Evolutionary conservation across 2,888 invertebrate species (phyloP).

Genomic region (Synergus laeviventris): DNA sequence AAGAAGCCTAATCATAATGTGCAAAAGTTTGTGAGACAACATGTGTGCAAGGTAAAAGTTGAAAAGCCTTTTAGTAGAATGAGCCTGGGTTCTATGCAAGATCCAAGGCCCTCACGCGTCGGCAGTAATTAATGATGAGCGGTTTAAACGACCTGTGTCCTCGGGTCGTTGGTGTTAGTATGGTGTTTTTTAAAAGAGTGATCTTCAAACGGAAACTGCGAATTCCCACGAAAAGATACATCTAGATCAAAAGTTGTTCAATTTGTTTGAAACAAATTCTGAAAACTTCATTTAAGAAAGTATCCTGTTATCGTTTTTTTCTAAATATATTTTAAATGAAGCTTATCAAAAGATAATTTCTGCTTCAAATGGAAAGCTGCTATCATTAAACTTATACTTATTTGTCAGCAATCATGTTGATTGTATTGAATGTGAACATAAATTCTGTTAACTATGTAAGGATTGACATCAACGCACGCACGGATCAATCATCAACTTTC

Average conservation of each 20-base stretch:
- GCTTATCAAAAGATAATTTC: not conserved
- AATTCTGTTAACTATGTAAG: conserved; percentile 15
- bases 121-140: conserved; percentile 72
- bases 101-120: conserved; percentile 58
- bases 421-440: conserved; percentile 18
- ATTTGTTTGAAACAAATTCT: not conserved
- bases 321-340: not conserved
- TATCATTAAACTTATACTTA: not conserved
- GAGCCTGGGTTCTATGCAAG: conserved; percentile 43
- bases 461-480: conserved; percentile 2
- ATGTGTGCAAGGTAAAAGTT: conserved; percentile 56
- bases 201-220: conserved; percentile 27
- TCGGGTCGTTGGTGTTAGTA: conserved; percentile 67
- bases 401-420: conserved; percentile 8
- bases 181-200: conserved; percentile 58
- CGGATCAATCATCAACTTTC: conserved; percentile 18
- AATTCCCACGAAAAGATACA: conserved; percentile 21
- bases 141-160: conserved; percentile 74
- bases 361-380: not conserved
- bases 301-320: not conserved
- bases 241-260: not conserved
- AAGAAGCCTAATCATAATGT: conserved; percentile 36
- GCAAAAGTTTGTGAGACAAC: conserved; percentile 40
- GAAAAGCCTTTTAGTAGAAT: conserved; percentile 55
- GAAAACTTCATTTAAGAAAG: not conserved